Conservation (phyloP, 2,888 invertebrate genomes). For the Acanthococcus lagerstroemiae region DNA sequence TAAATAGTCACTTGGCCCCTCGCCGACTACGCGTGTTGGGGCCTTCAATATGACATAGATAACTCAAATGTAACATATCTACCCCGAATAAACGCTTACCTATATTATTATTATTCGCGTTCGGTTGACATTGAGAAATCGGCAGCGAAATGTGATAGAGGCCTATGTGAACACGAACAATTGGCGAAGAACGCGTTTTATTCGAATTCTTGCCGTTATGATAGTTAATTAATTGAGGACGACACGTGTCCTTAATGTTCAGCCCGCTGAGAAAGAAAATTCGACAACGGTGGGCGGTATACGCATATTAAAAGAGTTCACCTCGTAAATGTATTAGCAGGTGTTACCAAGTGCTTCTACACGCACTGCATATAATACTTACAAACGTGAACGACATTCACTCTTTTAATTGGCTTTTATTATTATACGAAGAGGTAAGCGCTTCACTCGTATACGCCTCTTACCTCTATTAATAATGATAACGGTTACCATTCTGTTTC, state of each 20-base stretch:
- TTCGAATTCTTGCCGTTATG: slow-evolving; percentile 4
- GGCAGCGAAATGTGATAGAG: too few species aligned
- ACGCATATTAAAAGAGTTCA: slow-evolving; percentile 27
- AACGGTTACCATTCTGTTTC: slow-evolving; percentile 5
- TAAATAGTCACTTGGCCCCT: too few species aligned
- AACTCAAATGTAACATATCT: too few species aligned
- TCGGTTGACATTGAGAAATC: too few species aligned
- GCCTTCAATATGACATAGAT: too few species aligned
- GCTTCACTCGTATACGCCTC: slow-evolving; percentile 11
- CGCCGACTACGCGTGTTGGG: too few species aligned
- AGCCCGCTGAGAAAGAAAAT: slow-evolving; percentile 7
- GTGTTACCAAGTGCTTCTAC: slow-evolving; percentile 24
- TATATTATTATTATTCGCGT: too few species aligned
- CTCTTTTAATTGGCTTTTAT: slow-evolving; percentile 27
- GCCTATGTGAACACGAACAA: too few species aligned
- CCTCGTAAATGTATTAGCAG: slow-evolving; percentile 30
- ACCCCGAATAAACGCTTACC: too few species aligned
- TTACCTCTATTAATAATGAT: slow-evolving; percentile 12
- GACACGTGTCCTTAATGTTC: slow-evolving; percentile 25
- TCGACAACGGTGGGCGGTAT: neutral
- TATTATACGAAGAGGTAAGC: slow-evolving; percentile 12
- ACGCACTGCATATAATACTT: slow-evolving; percentile 13
- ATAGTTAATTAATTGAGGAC: slow-evolving; percentile 29
- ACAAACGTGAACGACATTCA: slow-evolving; percentile 23
- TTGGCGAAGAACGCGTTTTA: too few species aligned